Base-by-base conservation (phyloP, 2,888 invertebrate genomes). In the Pollenia angustigena region DNA sequence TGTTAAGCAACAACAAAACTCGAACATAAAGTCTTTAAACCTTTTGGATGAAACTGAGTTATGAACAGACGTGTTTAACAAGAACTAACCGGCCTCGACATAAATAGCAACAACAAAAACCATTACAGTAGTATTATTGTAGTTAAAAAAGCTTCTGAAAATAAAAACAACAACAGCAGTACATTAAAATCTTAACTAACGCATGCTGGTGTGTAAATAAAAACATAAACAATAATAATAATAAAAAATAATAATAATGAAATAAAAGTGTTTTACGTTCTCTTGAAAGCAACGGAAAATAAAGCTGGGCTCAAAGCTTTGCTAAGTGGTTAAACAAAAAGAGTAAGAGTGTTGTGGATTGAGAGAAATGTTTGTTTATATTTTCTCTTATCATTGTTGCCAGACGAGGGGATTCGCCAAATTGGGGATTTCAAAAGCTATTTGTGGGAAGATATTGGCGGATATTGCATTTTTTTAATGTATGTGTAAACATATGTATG, bases 41-140 rank as follows among this genome's bases (percentile, higher is more conserved):
- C 40, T 78, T 85, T 79, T 68, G 42, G 52, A 75, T 79, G 46
- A 52, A 79, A 64, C 40, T 64, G 6, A 80, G 46, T 23, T 23
- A 56, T 12, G 56, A 74, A 48, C 60, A 74, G 60, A 71, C 52
- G 62, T 40, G 50, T 68, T 68, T 62, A 87, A 84, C 87, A 87
- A 87, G 84, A 87, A 87, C 84, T 81, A 81, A 87, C 84, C 84
- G 84, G 81, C 87, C 87, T 87, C 87, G 87, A 87, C 87, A 87
- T 81, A 74, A 84, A 74, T 87, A 87, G 46, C 84, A 87, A 87
- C 74, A 87, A 84, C 84, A 87, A 82, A 78, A 85, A 81, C 62
- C 69, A 81, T 40, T 72, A 52, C n/a, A 52, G 56, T 60, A 42
- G 12, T 9, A 75, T 58, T 18, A 42, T 66, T 60, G 10, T n/a